phyloP scores from a whole-genome alignment of 2,113 vertebrate genomes.

The Regulus satrapa region DNA sequence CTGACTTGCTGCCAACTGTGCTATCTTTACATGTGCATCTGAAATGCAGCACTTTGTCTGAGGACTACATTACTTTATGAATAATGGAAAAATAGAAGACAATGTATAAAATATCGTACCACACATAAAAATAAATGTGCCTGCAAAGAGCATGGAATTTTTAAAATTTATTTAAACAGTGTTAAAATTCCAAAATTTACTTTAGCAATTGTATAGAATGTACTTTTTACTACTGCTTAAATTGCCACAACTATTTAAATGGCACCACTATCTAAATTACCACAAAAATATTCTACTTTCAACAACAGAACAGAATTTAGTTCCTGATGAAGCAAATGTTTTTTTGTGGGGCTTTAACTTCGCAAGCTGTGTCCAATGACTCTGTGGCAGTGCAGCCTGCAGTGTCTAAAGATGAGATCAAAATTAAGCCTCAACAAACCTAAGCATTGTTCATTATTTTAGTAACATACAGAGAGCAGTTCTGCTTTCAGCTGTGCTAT shows the following conservation, averaged over 20 bases:
- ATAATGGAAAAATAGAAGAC: not conserved
- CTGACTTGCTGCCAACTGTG: not conserved
- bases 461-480: not conserved
- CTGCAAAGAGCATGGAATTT: not conserved
- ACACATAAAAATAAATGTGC: not conserved
- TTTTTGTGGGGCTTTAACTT: not conserved
- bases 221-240: not conserved
- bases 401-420: not conserved
- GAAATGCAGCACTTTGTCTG: not conserved
- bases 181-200: not conserved
- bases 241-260: not conserved
- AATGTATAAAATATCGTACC: not conserved
- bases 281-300: not conserved
- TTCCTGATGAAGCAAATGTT: not conserved
- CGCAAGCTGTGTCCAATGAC: not conserved
- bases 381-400: not conserved
- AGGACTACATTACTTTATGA: not conserved
- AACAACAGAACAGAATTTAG: not conserved
- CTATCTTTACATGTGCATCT: not conserved
- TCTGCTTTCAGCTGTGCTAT: not conserved
- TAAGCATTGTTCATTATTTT: not conserved
- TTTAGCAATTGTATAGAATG: not conserved
- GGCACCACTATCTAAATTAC: not conserved
- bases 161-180: not conserved
- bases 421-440: not conserved